Conservation (phyloP, 1,140 invertebrate species). For the Conus betulinus region DNA sequence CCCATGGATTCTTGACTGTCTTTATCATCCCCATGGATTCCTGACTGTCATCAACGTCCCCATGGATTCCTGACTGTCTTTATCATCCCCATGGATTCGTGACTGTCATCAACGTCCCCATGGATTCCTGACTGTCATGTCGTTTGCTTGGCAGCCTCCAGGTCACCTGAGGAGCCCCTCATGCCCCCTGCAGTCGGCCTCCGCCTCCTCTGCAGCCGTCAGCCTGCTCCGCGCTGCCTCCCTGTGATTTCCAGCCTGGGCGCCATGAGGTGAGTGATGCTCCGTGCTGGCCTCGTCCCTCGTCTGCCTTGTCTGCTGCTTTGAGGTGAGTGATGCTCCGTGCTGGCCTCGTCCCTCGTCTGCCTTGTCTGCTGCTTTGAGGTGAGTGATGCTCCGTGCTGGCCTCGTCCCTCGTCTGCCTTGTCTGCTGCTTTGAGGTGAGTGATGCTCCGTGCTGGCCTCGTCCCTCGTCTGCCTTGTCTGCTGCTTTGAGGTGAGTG, state of each 20-base stretch:
- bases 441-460: background rate
- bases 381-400: too few relatives aligned
- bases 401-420: background rate
- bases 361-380: too few relatives aligned
- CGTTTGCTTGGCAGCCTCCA: too few relatives aligned
- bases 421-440: background rate
- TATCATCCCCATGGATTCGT: too few relatives aligned
- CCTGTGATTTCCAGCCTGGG: slow-evolving; percentile 68
- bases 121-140: too few relatives aligned
- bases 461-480: background rate
- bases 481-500: background rate
- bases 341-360: background rate
- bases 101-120: too few relatives aligned
- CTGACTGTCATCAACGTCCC: too few relatives aligned
- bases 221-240: slow-evolving; percentile 58
- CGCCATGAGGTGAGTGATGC: slow-evolving; percentile 57
- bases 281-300: background rate
- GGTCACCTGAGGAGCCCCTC: too few relatives aligned
- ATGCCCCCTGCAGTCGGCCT: too few relatives aligned
- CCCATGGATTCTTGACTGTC: too few relatives aligned
- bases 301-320: background rate
- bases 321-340: background rate
- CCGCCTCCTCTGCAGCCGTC: slow-evolving; percentile 42
- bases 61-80: too few relatives aligned
- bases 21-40: too few relatives aligned